Percentiles rank a stretch among this genome's conserved stretches.
These are phyloP conservation scores for Pogoniulus pusillus DNA, from an alignment of 2,797 vertebrate genomes.

Conservation along the genomic window DNA sequence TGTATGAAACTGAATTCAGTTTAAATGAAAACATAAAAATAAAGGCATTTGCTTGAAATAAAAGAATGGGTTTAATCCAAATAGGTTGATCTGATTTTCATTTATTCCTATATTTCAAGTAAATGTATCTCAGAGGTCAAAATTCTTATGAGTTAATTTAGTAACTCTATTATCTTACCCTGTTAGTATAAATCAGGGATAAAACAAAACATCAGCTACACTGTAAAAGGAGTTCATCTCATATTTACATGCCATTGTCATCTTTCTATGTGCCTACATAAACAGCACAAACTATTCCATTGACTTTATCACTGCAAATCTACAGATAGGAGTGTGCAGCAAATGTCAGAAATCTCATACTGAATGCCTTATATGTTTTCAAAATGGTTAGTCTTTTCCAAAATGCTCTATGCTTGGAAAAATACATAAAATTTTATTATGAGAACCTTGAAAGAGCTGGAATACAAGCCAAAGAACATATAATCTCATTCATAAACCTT, in stretches of 20 bases:
- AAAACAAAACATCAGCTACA: conserved; percentile 2
- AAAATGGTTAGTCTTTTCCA: background rate
- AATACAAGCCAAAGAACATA: background rate
- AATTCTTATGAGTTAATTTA: background rate
- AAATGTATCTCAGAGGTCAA: background rate
- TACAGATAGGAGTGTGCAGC: background rate
- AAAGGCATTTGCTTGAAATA: conserved; percentile 7
- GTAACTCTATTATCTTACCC: background rate
- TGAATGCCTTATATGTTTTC: background rate
- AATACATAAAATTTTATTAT: background rate
- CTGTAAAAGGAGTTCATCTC: background rate
- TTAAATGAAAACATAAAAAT: conserved; percentile 16
- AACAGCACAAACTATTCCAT: background rate
- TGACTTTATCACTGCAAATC: background rate
- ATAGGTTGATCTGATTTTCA: background rate
- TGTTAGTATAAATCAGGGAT: background rate
- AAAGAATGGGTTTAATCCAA: conserved; percentile 19
- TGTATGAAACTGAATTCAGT: background rate
- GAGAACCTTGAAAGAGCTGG: background rate
- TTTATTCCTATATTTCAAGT: background rate
- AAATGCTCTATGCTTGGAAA: background rate
- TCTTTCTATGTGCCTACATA: background rate
- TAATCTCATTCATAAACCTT: background rate
- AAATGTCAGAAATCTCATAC: background rate
- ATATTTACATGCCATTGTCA: background rate